Conservation (phyloP, 2,113 vertebrate genomes). For the Amazona vittata region DNA sequence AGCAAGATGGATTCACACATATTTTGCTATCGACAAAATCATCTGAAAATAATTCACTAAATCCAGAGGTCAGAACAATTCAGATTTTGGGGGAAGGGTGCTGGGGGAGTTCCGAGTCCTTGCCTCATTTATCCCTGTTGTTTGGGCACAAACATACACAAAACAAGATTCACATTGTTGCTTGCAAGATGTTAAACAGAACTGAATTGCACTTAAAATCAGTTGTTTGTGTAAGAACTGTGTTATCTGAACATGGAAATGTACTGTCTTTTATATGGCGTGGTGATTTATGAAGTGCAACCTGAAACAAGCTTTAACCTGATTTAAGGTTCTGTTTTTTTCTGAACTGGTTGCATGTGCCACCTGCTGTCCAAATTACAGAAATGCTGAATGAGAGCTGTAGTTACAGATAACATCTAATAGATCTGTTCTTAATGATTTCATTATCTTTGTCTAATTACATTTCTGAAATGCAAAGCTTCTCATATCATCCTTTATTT, state of each 20-base stretch:
- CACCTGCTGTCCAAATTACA: constrained; percentile 74
- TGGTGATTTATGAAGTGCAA: neutral
- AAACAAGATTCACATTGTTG: neutral
- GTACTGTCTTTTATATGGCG: neutral
- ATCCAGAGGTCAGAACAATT: constrained; percentile 84
- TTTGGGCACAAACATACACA: accelerated
- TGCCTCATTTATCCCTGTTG: neutral
- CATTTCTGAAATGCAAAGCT: neutral
- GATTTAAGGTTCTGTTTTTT: neutral
- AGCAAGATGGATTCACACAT: constrained; percentile 97
- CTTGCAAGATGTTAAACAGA: neutral
- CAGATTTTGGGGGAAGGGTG: neutral
- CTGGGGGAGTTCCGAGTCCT: neutral
- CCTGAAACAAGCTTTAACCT: neutral
- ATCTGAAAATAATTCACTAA: constrained; percentile 95
- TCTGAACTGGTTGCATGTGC: constrained; percentile 67
- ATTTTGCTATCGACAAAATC: constrained; percentile 95
- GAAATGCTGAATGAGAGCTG: constrained; percentile 37
- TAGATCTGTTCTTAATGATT: neutral
- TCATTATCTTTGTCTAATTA: constrained; percentile 20
- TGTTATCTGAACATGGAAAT: neutral
- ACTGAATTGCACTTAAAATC: neutral
- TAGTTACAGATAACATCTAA: neutral
- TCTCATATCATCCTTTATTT: neutral
- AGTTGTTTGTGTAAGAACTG: neutral